Evolutionary conservation across 2,888 invertebrate species (phyloP).

Genomic region (Teinopalpus imperialis): DNA sequence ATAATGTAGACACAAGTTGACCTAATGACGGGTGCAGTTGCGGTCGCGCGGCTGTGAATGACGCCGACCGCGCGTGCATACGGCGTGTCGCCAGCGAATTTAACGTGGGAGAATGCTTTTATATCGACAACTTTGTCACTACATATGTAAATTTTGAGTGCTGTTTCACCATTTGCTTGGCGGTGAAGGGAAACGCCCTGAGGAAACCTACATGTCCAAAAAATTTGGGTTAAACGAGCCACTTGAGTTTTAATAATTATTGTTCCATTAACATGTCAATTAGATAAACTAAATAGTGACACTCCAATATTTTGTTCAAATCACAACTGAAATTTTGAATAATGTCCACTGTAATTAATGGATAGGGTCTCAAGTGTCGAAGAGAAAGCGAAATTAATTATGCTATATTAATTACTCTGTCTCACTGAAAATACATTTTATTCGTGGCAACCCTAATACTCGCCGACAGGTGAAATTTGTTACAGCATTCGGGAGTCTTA

Average conservation of each 20-base stretch:
- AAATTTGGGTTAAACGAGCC: no score
- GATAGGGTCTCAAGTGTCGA: not conserved
- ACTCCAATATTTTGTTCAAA: no score
- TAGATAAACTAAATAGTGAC: no score
- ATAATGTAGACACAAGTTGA: conserved; percentile 7
- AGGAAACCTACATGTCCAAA: no score
- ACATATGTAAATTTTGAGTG: no score
- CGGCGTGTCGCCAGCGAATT: not conserved
- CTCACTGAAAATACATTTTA: conserved; percentile 17
- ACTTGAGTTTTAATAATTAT: no score
- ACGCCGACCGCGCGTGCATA: not conserved
- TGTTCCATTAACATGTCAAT: no score
- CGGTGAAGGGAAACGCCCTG: no score
- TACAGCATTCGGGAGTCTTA: conserved; percentile 3
- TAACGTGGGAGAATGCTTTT: not conserved
- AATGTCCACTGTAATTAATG: conserved; percentile 1
- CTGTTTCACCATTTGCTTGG: no score
- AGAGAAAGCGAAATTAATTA: conserved; percentile 11
- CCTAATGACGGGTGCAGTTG: conserved; percentile 4
- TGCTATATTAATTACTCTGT: conserved; percentile 15
- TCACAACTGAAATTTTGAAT: no score
- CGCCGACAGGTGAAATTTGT: conserved; percentile 17
- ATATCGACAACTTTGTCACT: not conserved
- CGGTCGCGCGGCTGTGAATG: conserved; percentile 11
- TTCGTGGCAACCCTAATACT: conserved; percentile 8